Evolutionary conservation across 2,113 vertebrate genomes (phyloP).

Genomic region (Suncus etruscus): DNA sequence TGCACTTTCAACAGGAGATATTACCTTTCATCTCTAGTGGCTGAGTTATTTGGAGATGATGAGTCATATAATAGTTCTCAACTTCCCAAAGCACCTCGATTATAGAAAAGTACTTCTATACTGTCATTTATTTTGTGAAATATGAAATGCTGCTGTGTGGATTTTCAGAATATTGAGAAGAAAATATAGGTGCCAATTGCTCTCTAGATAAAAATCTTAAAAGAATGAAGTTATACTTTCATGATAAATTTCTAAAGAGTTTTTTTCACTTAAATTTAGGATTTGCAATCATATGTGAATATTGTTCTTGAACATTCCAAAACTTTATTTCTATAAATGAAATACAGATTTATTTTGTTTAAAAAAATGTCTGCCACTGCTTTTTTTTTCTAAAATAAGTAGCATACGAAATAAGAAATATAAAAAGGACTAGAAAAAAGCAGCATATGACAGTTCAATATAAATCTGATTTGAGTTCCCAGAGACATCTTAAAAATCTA

Average conservation of each 20-base stretch:
- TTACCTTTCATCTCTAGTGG: constrained; percentile 60
- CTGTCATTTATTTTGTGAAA: constrained; percentile 70
- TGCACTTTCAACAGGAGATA: constrained; percentile 58
- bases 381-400: constrained; percentile 35
- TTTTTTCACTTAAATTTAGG: background rate
- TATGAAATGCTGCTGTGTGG: constrained; percentile 52
- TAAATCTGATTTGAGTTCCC: background rate
- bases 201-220: constrained; percentile 36
- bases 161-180: constrained; percentile 41
- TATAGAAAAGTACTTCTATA: constrained; percentile 52
- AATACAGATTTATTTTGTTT: background rate
- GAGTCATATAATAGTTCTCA: constrained; percentile 63
- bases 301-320: background rate
- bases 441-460: background rate
- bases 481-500: background rate
- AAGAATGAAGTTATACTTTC: background rate
- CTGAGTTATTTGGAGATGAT: constrained; percentile 68
- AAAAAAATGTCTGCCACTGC: background rate
- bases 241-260: constrained; percentile 50
- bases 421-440: background rate
- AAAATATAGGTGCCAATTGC: constrained; percentile 22
- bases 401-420: constrained; percentile 18
- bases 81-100: constrained; percentile 32
- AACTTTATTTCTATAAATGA: background rate
- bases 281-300: constrained; percentile 15